A percentile compares a stretch with the other conserved stretches of the same genome.
Evolutionary conservation across 2,113 vertebrate species (phyloP).

Genomic region (Leuciscus idus): DNA sequence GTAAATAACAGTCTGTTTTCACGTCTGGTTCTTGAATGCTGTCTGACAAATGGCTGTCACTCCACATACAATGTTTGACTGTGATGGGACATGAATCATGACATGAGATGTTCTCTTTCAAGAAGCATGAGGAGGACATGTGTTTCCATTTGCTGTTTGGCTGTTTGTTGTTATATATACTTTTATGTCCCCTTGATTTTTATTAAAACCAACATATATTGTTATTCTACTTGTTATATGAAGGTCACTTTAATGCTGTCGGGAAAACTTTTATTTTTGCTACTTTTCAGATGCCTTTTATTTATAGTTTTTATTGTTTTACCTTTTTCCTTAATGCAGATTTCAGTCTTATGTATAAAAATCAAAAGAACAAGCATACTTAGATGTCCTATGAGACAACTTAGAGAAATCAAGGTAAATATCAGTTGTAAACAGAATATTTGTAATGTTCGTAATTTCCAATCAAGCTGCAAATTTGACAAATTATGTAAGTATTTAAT

Average conservation of each 20-base stretch:
- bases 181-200: not conserved
- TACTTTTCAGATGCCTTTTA: not conserved
- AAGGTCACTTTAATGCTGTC: not conserved
- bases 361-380: too few species aligned
- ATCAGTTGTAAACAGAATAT: too few species aligned
- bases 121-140: constrained; percentile 9
- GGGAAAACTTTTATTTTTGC: not conserved
- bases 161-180: not conserved
- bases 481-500: not conserved
- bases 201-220: not conserved
- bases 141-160: not conserved
- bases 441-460: too few species aligned
- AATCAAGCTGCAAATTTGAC: not conserved
- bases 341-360: not conserved
- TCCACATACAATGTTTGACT: not conserved
- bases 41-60: constrained; percentile 38
- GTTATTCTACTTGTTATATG: not conserved
- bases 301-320: not conserved
- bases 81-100: constrained; percentile 19
- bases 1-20: constrained; percentile 12
- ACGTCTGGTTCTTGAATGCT: not conserved
- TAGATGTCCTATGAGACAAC: too few species aligned
- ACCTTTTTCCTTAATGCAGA: not conserved
- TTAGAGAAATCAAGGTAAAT: too few species aligned
- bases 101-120: constrained; percentile 5